Evolutionary conservation across 2,113 vertebrate genomes (phyloP), one percentile per base, ranked within the genome.

Genomic region (Megaceryle maxima): DNA sequence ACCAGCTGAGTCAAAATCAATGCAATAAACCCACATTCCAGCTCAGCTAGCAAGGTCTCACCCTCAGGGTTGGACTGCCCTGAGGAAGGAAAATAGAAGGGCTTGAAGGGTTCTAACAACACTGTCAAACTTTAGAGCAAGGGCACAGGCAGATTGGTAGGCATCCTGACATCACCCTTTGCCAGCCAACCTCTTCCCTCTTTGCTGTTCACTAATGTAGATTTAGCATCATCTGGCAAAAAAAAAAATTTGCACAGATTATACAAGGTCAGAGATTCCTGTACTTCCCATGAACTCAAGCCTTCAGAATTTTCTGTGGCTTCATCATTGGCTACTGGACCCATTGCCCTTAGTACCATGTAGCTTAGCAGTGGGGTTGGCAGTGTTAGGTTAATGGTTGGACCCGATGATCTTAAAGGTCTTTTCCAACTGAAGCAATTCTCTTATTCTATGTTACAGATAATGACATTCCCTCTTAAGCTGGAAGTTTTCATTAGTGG

Each of bases 1-100:
- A 74, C 17, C 43, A 43, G 31, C 81, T 86, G 84, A 94, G 70
- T 95, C 91, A 95, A 82, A 90, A 69, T 60, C 81, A 66, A 11
- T 82, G 67, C 57, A 79, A 69, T 76, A 79, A 85, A 82, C 37
- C 9, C 59, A 37, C 46, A 75, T 90, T 91, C 57, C 77, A 91
- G 90, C 73, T 89, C 88, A 94, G 91, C 70, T 79, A 85, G 48
- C 69, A 73, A 94, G 66, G 60, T 86, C 57, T 87, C 19, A 76
- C 63, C 90, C 70, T 94, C 67, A 14, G 57, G 78, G 57, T 66
- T 83, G 70, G 33, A 74, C 57, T 4, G 5, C 53, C 51, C 51
- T 16, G 25, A 53, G 51, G 51, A 53, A 53, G 55, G 37, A 39
- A 92, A 95, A 85, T 84, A 94, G 90, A 90, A 80, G 19, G 50